Evolutionary conservation across 2,888 invertebrate species (phyloP).

Genomic region (Glyphotaelius pellucidus): DNA sequence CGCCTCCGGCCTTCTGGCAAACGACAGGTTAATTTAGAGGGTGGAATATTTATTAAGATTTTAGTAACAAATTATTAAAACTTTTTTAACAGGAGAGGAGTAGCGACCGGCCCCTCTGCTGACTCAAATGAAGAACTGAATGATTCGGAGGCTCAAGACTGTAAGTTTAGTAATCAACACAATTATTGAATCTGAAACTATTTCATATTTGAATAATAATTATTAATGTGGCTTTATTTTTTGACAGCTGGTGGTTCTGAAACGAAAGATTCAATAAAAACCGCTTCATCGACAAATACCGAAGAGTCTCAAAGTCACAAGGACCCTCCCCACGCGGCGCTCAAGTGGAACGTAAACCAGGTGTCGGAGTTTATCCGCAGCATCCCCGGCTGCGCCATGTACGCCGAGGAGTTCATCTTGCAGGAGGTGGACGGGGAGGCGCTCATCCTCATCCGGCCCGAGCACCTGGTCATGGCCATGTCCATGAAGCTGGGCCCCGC

Average conservation of each 20-base stretch:
- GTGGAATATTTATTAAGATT: no score
- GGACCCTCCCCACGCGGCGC: constrained; percentile 53
- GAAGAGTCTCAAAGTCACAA: constrained; percentile 16
- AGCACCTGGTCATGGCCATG: constrained; percentile 96
- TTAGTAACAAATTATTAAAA: not conserved
- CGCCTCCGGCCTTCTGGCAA: no score
- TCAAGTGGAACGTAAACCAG: constrained; percentile 74
- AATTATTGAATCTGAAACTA: not conserved
- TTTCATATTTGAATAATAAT: not conserved
- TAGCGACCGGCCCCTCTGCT: constrained; percentile 25
- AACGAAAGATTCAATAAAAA: constrained; percentile 53
- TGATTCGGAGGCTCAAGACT: constrained; percentile 42
- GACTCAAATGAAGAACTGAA: constrained; percentile 42
- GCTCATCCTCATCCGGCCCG: constrained; percentile 92
- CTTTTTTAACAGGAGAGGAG: constrained; percentile 17
- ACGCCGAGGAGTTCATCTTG: constrained; percentile 95
- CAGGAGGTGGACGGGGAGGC: constrained; percentile 99
- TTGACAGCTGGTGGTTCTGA: constrained; percentile 42
- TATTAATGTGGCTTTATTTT: not conserved
- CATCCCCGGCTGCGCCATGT: constrained; percentile 93
- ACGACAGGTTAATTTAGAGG: no score
- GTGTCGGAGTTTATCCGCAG: constrained; percentile 93
- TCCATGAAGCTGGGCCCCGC: constrained; percentile 97
- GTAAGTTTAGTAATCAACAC: not conserved
- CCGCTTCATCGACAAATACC: constrained; percentile 21